Evolutionary conservation across 2,888 invertebrate species (phyloP).

Genomic region (Creontiades dilutus): DNA sequence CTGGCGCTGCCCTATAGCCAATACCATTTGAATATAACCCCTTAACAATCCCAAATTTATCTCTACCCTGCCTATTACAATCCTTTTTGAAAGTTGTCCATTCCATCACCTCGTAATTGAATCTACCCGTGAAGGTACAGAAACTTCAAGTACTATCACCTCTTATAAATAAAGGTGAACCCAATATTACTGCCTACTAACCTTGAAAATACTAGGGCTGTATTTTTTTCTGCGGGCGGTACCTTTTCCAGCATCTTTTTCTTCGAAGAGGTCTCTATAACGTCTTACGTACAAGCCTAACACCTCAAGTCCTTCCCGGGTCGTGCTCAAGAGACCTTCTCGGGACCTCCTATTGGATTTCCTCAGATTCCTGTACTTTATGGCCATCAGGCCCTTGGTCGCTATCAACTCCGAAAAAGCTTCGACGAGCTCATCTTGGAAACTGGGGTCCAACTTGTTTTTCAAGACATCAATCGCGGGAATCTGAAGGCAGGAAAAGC

Average conservation of each 20-base stretch:
- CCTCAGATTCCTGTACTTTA: conserved; percentile 15
- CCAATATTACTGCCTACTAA: background rate
- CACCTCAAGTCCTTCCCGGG: background rate
- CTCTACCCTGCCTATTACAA: no score
- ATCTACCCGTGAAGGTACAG: no score
- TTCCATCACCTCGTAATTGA: no score
- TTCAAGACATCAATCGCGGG: background rate
- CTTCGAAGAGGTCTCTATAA: conserved; percentile 33
- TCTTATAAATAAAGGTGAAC: no score
- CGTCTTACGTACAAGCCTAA: background rate
- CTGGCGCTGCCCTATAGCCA: no score
- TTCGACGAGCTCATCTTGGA: background rate
- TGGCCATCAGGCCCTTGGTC: background rate
- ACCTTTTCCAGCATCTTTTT: background rate
- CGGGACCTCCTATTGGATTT: background rate
- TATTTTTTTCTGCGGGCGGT: background rate
- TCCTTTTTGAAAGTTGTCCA: no score
- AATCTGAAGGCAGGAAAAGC: conserved; percentile 2
- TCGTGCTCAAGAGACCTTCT: background rate
- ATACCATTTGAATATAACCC: no score
- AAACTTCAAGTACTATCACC: no score
- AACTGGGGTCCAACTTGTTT: background rate
- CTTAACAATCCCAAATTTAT: no score
- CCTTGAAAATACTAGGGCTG: background rate
- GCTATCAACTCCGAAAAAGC: conserved; percentile 6